Evolutionary conservation across 2,797 vertebrate genomes (phyloP).

Genomic region (Graptemys geographica): DNA sequence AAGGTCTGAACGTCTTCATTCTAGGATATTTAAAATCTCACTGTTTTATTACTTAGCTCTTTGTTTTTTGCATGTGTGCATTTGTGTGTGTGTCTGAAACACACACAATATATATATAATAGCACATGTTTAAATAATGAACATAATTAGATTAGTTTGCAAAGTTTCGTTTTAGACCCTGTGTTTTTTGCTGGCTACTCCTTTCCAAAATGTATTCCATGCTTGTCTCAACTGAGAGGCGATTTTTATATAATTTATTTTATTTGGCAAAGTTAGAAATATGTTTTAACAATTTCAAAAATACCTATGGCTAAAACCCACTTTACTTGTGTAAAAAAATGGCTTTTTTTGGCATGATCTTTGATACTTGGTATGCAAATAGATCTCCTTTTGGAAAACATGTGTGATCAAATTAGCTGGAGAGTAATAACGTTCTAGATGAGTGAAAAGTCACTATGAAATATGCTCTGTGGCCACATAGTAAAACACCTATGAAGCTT

Average conservation of each 20-base stretch:
- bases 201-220: background rate
- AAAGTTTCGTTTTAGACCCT: background rate
- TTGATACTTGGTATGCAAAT: background rate
- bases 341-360: background rate
- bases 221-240: background rate
- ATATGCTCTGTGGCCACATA: background rate
- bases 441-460: background rate
- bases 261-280: background rate
- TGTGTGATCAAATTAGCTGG: background rate
- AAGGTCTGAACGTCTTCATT: background rate
- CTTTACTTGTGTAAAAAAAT: background rate
- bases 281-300: background rate
- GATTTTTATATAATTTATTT: background rate
- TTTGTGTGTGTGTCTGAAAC: background rate
- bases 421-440: background rate
- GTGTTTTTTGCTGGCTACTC: background rate
- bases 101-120: background rate
- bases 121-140: background rate
- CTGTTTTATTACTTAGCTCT: background rate
- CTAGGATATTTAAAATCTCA: background rate
- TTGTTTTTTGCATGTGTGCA: fast-evolving
- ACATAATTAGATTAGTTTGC: background rate
- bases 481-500: background rate
- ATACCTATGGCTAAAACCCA: background rate
- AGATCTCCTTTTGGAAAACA: background rate